Percentiles rank a stretch among this genome's conserved stretches.
Evolutionary conservation across 2,888 invertebrate species (phyloP).

Genomic region (Mythimna lalbum): DNA sequence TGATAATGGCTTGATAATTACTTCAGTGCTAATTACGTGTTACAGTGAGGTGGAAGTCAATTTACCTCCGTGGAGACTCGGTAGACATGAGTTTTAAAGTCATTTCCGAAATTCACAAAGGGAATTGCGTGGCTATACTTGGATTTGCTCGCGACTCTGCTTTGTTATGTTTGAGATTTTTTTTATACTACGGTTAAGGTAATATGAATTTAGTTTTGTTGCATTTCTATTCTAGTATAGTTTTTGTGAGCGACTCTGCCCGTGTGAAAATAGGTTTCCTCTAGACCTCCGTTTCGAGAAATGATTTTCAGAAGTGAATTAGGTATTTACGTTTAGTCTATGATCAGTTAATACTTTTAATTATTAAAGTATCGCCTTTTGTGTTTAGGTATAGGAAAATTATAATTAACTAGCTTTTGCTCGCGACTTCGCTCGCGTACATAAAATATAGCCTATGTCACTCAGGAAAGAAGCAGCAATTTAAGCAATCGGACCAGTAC

Average conservation of each 20-base stretch:
- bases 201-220: neutral
- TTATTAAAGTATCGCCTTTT: neutral
- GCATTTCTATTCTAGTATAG: too few species aligned
- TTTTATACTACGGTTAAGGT: neutral
- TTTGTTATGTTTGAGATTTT: neutral
- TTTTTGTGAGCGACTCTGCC: too few species aligned
- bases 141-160: neutral
- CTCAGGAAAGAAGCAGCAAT: too few species aligned
- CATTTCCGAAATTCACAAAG: slow-evolving; percentile 39
- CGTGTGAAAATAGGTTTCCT: too few species aligned
- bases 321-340: too few species aligned
- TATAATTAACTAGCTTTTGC: too few species aligned
- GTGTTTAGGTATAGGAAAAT: neutral
- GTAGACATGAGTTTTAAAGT: slow-evolving; percentile 27
- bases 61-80: slow-evolving; percentile 29
- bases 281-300: too few species aligned
- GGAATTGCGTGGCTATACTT: slow-evolving; percentile 14
- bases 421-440: too few species aligned
- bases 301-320: neutral
- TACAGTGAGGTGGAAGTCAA: slow-evolving; percentile 21
- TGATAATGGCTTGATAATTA: slow-evolving; percentile 20
- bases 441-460: too few species aligned
- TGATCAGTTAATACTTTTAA: too few species aligned
- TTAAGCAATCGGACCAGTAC: too few species aligned
- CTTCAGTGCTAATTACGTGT: slow-evolving; percentile 32